Conservation (phyloP, 2,113 vertebrate species). For the Myocastor coypus region DNA sequence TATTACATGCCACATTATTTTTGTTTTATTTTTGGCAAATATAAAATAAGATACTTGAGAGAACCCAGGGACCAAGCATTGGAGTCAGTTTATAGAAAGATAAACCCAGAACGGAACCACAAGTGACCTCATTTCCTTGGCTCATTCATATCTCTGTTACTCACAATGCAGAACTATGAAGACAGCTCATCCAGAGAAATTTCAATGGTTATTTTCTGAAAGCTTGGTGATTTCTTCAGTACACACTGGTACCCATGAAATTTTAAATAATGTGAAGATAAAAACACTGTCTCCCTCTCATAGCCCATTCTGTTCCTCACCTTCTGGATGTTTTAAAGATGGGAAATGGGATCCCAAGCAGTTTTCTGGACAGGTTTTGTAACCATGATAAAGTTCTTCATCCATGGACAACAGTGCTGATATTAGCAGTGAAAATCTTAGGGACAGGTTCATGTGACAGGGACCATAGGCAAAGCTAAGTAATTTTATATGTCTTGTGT, state of each 20-base stretch:
- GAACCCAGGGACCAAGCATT: conserved; percentile 59
- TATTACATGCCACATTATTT: conserved; percentile 29
- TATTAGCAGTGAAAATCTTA: background rate
- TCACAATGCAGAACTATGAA: background rate
- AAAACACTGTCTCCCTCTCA: background rate
- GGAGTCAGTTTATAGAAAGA: conserved; percentile 66
- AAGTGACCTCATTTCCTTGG: conserved; percentile 66
- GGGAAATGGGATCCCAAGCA: background rate
- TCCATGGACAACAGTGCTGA: background rate
- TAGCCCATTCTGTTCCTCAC: background rate
- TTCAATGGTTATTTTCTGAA: conserved; percentile 55
- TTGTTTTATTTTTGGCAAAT: conserved; percentile 20
- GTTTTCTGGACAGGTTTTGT: background rate
- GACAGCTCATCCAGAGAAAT: conserved; percentile 32
- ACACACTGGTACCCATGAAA: background rate
- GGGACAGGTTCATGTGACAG: background rate
- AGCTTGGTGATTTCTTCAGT: conserved; percentile 42
- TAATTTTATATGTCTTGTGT: background rate
- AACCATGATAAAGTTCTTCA: background rate
- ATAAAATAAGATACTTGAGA: conserved; percentile 73
- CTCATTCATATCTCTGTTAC: conserved; percentile 43
- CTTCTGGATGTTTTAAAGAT: conserved; percentile 9
- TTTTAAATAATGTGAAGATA: conserved; percentile 23
- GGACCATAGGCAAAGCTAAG: background rate
- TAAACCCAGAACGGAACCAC: conserved; percentile 27